Evolutionary conservation across 37 sponge, comb jelly and placozoan species (phyloP).

Genomic region (Chondrosia reniformis): DNA sequence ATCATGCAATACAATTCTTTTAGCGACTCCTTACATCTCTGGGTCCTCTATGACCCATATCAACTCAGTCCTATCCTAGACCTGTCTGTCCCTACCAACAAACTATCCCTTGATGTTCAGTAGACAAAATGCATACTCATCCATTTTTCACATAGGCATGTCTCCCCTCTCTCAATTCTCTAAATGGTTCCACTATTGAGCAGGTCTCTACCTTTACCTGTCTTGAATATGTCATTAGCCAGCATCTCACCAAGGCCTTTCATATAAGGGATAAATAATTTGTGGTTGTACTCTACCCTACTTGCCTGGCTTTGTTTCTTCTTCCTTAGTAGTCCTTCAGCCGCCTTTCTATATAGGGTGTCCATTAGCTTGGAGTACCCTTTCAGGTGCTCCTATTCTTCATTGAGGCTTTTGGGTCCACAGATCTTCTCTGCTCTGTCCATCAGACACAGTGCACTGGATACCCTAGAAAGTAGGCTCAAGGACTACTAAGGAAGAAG

Average conservation of each 20-base stretch:
- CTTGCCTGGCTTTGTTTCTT: too few species aligned
- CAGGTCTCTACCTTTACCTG: not conserved
- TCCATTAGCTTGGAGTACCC: too few species aligned
- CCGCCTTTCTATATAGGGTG: too few species aligned
- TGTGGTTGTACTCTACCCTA: too few species aligned
- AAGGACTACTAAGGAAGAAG: too few species aligned
- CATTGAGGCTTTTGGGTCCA: too few species aligned
- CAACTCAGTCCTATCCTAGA: not conserved
- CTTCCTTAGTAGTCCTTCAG: too few species aligned
- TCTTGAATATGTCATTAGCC: not conserved
- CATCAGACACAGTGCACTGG: too few species aligned
- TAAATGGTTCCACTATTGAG: not conserved
- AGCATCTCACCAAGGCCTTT: constrained; percentile 4
- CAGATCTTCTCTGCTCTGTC: too few species aligned
- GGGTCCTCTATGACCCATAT: not conserved
- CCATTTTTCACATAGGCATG: not conserved
- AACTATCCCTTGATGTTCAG: not conserved
- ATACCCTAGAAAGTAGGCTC: too few species aligned
- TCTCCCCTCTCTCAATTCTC: not conserved
- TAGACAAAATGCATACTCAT: not conserved
- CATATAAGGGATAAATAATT: too few species aligned
- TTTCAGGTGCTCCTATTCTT: too few species aligned
- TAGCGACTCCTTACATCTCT: not conserved
- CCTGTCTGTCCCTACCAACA: not conserved
- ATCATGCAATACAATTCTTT: not conserved